phyloP scores from a whole-genome alignment of 2,113 vertebrate species.

The Fulmarus glacialis region DNA sequence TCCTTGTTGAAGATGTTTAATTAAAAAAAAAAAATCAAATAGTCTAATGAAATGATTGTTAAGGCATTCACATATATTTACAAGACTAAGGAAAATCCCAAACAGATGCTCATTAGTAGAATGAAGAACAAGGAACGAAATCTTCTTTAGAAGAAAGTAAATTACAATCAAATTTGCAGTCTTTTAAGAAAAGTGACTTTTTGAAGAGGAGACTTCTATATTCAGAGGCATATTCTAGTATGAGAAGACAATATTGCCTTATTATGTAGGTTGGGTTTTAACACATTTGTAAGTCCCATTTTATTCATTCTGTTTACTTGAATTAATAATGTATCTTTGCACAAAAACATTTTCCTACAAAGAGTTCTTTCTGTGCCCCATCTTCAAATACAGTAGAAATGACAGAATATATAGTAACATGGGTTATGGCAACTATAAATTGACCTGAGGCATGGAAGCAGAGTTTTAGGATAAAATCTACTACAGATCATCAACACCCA shows the following conservation, averaged over 20 bases:
- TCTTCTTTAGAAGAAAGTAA: neutral
- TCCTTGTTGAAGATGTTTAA: constrained; percentile 15
- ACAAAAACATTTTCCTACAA: neutral
- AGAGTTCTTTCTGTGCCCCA: neutral
- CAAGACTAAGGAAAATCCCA: neutral
- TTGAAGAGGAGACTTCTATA: neutral
- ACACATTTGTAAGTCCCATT: neutral
- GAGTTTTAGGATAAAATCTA: neutral
- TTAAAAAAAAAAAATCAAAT: neutral
- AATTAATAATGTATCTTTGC: neutral
- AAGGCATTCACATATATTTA: neutral
- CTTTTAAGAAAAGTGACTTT: neutral
- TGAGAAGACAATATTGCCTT: neutral
- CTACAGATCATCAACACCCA: neutral
- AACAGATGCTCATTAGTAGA: constrained; percentile 2
- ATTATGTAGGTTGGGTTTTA: neutral
- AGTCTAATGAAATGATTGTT: neutral
- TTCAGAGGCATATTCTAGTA: neutral
- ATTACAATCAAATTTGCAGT: neutral
- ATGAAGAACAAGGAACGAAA: constrained; percentile 10
- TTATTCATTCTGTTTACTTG: neutral
- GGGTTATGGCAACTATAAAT: neutral
- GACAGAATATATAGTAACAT: neutral
- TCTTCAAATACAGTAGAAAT: neutral
- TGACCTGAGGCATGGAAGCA: neutral